Base-by-base conservation (phyloP, 30 jellyfish, hydroid and myxozoan species). In the Pelagia noctiluca region DNA sequence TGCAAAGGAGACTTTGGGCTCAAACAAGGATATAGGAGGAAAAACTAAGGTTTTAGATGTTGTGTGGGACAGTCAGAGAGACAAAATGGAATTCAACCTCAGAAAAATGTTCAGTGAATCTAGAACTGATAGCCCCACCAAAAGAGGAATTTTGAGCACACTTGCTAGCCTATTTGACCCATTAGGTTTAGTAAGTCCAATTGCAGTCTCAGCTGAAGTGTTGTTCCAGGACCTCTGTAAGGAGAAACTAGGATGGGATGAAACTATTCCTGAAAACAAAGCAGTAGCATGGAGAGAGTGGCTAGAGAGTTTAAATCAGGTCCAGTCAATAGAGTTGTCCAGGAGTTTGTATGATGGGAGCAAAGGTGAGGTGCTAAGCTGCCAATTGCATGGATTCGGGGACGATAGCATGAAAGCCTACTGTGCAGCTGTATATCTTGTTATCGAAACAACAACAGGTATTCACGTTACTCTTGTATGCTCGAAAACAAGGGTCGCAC, bases 401-500 rank as follows among this genome's bases (percentile, higher is more conserved):
- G 64, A 53, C 35, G 60, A 50, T 13, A 75, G 80, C 36, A 21
- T 2, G 29, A 75, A n/a, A 33, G 87, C 31, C 12, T 75, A 50
- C 21, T 75, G 87, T 75, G 80, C 87, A 21, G 37, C 52, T 50
- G 33, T 52, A 22, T 75, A 75, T 75, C 62, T 52, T 50, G 80
- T 75, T 35, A 48, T 0, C 60, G 37, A 75, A 61, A 53, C 30
- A 22, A 61, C 35, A 2, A 47, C 49, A 18, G 63, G 57, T 5
- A 5, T 5, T 42, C 57, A 42, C 16, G 13, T 84, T 72, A 12
- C 12, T 3, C 46, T 72, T 32, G 28, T 42, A 4, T 32, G 32
- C 13, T 35, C 85, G 34, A 83, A 83, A 73, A 71, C 94, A 12
- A 33, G 70, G 30, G 22, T 83, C 31, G 86, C 91, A 31, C 91